Percentiles rank a stretch among this genome's conserved stretches.
These are phyloP conservation scores for Ecliptopera silaceata DNA, from an alignment of 2,888 invertebrate genomes.

Conservation along the genomic window DNA sequence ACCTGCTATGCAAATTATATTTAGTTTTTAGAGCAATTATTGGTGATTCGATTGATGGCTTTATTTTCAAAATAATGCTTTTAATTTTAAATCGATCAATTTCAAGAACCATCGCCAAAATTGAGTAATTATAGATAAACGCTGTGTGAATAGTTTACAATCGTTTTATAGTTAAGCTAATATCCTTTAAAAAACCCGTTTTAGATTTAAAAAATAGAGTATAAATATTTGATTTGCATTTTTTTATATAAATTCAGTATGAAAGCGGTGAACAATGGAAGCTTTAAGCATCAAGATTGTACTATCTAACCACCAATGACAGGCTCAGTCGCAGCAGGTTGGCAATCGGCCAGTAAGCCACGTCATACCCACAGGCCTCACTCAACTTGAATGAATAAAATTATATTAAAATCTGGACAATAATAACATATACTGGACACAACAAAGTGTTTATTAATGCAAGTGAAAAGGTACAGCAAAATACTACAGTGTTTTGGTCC, in stretches of 20 bases:
- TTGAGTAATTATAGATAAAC: neutral
- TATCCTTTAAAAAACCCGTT: no score
- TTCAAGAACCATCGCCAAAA: neutral
- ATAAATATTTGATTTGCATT: no score
- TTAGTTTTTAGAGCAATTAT: conserved; percentile 20
- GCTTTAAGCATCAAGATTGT: conserved; percentile 45
- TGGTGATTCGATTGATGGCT: conserved; percentile 19
- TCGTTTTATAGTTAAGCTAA: no score
- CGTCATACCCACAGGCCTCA: conserved; percentile 28
- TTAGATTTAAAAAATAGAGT: no score
- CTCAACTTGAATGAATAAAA: neutral
- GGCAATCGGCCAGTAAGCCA: conserved; percentile 59
- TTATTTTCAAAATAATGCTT: neutral
- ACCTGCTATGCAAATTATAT: conserved; percentile 36
- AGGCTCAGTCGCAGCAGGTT: conserved; percentile 48
- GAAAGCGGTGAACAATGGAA: conserved; percentile 41
- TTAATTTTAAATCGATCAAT: neutral
- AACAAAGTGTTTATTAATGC: neutral
- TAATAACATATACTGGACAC: neutral
- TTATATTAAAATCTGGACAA: neutral
- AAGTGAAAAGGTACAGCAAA: conserved; percentile 25
- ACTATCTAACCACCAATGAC: conserved; percentile 59
- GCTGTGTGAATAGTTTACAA: neutral
- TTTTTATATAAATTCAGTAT: no score
- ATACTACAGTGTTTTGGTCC: conserved; percentile 43